Evolutionary conservation across 1,140 invertebrate species (phyloP).

Genomic region (Euschistus heros): DNA sequence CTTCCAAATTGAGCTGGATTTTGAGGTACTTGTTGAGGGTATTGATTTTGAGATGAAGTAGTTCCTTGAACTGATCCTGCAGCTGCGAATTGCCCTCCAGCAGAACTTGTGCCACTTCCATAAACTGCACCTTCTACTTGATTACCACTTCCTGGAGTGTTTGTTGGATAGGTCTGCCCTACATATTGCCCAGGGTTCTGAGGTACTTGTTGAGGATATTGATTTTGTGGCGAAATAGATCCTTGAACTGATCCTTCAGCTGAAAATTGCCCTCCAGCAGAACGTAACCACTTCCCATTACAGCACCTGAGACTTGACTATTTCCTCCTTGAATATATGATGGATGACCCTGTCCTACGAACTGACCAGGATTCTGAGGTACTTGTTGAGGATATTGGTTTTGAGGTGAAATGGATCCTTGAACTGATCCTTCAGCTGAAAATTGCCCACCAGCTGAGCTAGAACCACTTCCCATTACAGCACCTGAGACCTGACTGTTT

Average conservation of each 20-base stretch:
- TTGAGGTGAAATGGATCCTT: not conserved
- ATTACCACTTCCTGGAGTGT: too few species aligned
- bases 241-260: slow-evolving; percentile 8
- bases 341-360: too few species aligned
- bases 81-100: slow-evolving; percentile 5
- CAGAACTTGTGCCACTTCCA: too few species aligned
- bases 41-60: not conserved
- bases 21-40: not conserved
- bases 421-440: slow-evolving; percentile 5
- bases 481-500: not conserved
- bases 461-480: not conserved
- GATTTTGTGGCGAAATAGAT: not conserved
- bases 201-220: not conserved
- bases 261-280: slow-evolving; percentile 4
- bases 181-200: not conserved
- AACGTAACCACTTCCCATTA: too few species aligned
- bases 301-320: too few species aligned
- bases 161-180: not conserved
- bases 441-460: slow-evolving; percentile 1
- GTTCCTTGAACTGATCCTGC: slow-evolving; percentile 4
- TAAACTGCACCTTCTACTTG: not conserved
- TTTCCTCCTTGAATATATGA: too few species aligned
- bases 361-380: not conserved
- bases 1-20: not conserved
- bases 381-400: not conserved